Evolutionary conservation across 2,797 vertebrate species (phyloP).

Genomic region (Chiloscyllium punctatum): DNA sequence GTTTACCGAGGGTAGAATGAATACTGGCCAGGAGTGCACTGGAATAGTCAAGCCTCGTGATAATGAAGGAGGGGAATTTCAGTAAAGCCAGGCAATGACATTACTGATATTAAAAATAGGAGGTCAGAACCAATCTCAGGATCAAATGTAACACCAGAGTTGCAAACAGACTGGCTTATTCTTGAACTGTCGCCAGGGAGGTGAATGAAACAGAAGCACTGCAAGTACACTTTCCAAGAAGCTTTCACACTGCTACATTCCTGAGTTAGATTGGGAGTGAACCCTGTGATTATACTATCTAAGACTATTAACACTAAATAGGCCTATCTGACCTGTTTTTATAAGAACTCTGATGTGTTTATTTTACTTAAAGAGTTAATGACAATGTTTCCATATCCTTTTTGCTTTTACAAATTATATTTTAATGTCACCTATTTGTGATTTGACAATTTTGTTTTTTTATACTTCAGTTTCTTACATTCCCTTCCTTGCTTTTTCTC

Average conservation of each 20-base stretch:
- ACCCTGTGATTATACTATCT: neutral
- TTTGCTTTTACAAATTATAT: neutral
- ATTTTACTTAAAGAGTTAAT: neutral
- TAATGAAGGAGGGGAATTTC: neutral
- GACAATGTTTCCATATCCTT: neutral
- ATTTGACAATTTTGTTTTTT: neutral
- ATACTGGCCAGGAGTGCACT: no score
- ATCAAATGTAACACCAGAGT: neutral
- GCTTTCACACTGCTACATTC: neutral
- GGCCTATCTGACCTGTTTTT: neutral
- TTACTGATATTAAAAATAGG: neutral
- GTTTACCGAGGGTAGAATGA: neutral
- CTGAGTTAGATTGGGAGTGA: neutral
- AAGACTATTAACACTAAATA: neutral
- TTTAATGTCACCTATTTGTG: neutral
- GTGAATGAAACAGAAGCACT: neutral
- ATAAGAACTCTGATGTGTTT: neutral
- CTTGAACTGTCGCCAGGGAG: neutral
- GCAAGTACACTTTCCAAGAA: neutral
- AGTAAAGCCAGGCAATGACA: no score
- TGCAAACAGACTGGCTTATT: neutral
- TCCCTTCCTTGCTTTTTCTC: neutral
- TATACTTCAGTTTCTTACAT: neutral
- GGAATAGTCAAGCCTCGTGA: neutral
- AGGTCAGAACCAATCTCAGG: neutral